Conservation (phyloP, 2,113 vertebrate species). For the Tinamus guttatus region DNA sequence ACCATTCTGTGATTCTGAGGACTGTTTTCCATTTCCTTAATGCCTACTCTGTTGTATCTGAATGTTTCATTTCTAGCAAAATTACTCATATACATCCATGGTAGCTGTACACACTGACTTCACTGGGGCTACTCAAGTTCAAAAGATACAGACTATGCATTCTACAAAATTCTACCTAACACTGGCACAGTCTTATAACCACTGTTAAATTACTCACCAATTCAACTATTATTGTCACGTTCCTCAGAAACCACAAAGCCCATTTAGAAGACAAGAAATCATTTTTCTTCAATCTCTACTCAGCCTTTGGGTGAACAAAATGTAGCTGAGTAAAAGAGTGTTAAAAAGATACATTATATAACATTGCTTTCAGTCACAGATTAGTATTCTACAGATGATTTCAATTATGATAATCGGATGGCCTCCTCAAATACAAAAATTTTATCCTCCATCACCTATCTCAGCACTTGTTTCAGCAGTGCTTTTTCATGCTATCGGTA, state of each 20-base stretch:
- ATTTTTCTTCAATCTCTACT: fast-evolving
- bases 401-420: neutral
- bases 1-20: too few species aligned
- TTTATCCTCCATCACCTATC: neutral
- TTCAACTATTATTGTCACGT: neutral
- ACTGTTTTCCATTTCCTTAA: neutral
- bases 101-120: neutral
- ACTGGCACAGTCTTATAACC: neutral
- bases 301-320: neutral
- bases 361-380: neutral
- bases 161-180: neutral
- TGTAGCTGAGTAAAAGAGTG: neutral
- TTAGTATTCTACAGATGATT: neutral
- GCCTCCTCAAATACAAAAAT: neutral
- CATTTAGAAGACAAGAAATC: neutral
- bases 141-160: neutral
- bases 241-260: neutral
- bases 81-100: neutral
- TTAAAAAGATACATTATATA: neutral
- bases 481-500: neutral
- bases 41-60: neutral
- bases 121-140: neutral
- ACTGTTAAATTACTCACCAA: neutral
- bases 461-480: neutral
- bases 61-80: neutral